These are phyloP conservation scores for Bombus waltoni DNA, from an alignment of 1,140 invertebrate genomes.

Conservation along the genomic window DNA sequence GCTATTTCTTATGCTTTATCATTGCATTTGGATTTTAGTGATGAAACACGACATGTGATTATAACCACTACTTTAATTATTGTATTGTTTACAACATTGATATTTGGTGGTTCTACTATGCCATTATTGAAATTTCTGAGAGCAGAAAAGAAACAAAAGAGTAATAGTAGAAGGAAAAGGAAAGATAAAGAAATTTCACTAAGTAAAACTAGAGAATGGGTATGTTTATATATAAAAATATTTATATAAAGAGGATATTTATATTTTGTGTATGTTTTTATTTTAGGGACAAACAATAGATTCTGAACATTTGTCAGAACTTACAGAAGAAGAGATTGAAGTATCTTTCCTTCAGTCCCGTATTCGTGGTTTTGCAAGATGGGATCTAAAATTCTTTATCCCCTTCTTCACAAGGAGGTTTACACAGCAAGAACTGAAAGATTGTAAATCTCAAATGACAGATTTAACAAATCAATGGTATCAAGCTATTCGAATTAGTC, in stretches of 20 bases:
- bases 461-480: constrained; percentile 98
- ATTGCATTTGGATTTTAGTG: constrained; percentile 96
- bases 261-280: constrained; percentile 6
- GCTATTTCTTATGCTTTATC: constrained; percentile 99
- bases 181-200: constrained; percentile 94
- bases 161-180: constrained; percentile 84
- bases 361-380: constrained; percentile 92
- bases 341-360: constrained; percentile 87
- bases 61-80: constrained; percentile 99
- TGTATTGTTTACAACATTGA: constrained; percentile 96
- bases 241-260: neutral
- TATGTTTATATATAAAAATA: constrained; percentile 70
- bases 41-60: constrained; percentile 96
- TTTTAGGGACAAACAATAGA: constrained; percentile 95
- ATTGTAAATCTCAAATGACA: constrained; percentile 98
- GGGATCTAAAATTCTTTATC: constrained; percentile 96
- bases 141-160: constrained; percentile 86
- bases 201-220: constrained; percentile 98
- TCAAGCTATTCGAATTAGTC: constrained; percentile 94
- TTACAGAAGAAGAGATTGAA: constrained; percentile 97
- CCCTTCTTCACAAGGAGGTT: constrained; percentile 97
- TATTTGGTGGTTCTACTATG: constrained; percentile 98
- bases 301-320: constrained; percentile 97
- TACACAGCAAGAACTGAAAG: constrained; percentile 96
- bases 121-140: constrained; percentile 94